Evolutionary conservation across 2,113 vertebrate genomes (phyloP).

Genomic region (Sturnira hondurensis): DNA sequence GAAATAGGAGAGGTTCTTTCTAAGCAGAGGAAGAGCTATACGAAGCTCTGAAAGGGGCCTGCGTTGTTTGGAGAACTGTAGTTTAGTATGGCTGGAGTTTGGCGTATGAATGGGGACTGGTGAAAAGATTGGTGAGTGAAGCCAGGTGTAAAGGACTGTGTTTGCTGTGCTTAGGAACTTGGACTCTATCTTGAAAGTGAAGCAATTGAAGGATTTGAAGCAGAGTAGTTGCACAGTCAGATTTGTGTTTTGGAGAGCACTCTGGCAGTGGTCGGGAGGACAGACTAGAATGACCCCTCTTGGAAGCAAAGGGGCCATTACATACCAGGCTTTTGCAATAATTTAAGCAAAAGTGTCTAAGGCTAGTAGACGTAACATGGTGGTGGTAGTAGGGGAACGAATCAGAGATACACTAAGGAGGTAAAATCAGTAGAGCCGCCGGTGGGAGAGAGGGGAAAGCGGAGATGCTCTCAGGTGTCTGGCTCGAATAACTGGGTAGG

Average conservation of each 20-base stretch:
- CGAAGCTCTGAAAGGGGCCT: background rate
- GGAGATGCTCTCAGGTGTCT: background rate
- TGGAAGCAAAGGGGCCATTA: constrained; percentile 13
- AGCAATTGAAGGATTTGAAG: constrained; percentile 9
- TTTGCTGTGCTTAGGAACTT: background rate
- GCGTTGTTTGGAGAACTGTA: constrained; percentile 12
- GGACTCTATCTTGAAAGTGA: constrained; percentile 20
- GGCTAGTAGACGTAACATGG: background rate
- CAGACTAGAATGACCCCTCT: background rate
- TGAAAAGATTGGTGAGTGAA: constrained; percentile 19
- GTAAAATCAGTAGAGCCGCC: background rate
- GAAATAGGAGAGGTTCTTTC: background rate
- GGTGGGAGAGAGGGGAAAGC: background rate
- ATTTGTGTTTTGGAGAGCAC: constrained; percentile 26
- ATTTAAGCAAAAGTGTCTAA: constrained; percentile 14
- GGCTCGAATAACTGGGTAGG: background rate
- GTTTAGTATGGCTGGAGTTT: background rate
- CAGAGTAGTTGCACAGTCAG: background rate
- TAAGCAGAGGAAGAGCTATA: background rate
- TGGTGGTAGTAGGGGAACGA: background rate
- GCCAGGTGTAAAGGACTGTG: background rate
- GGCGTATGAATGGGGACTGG: background rate
- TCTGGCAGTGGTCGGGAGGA: background rate
- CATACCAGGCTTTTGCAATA: background rate
- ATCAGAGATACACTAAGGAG: background rate